A percentile compares a stretch with the other conserved stretches of the same genome.
Conservation (phyloP, 2,888 invertebrate species). For the Hirudinaria manillensis region DNA sequence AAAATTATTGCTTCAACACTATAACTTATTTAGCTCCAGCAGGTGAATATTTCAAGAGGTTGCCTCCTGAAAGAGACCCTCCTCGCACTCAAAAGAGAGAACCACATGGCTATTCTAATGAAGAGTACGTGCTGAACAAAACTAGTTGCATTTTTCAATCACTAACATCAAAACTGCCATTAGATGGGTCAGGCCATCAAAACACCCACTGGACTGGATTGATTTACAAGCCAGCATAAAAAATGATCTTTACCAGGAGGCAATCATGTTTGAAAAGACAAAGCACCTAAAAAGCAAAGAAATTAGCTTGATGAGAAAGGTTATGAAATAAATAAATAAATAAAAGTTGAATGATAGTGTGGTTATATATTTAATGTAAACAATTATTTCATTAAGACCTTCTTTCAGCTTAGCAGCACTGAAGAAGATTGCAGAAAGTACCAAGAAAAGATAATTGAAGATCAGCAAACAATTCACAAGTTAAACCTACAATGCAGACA, state of each 20-base stretch:
- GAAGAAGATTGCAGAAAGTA: constrained; percentile 7
- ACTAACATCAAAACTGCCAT: no score
- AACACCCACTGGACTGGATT: constrained; percentile 3
- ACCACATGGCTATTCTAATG: background rate
- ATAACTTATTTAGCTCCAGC: no score
- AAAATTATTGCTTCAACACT: no score
- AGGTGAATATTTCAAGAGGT: background rate
- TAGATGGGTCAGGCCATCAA: background rate
- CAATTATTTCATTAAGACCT: background rate
- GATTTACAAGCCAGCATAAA: background rate
- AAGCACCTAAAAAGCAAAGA: constrained; percentile 6
- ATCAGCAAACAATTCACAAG: constrained; percentile 8
- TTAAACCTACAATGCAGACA: background rate
- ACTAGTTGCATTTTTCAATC: no score
- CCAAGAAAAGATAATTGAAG: background rate
- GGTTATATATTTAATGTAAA: no score
- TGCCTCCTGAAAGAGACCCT: background rate
- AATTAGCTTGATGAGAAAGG: background rate
- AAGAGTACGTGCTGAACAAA: background rate
- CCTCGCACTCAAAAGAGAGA: background rate
- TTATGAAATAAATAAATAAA: background rate
- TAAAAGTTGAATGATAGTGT: no score
- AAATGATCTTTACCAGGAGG: background rate
- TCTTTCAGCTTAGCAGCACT: background rate
- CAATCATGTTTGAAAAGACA: background rate